Evolutionary conservation across 1,140 invertebrate genomes (phyloP).

Genomic region (Drosophila kohkoa): DNA sequence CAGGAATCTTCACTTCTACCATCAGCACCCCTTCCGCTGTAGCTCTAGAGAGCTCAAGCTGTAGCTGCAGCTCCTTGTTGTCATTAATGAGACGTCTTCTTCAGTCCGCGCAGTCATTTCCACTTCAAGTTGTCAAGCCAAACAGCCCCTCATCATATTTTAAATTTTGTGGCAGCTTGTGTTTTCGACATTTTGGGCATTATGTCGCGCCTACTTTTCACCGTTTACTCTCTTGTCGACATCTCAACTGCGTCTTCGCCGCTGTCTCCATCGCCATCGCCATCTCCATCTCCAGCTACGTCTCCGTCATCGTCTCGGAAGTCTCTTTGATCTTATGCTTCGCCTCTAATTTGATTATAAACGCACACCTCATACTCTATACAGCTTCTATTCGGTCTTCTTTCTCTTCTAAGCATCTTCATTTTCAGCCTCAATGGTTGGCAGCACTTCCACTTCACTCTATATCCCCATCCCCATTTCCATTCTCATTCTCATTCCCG

Average conservation of each 20-base stretch:
- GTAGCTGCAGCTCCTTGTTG: conserved; percentile 70
- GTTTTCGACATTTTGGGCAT: conserved; percentile 76
- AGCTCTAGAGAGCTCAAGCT: not conserved
- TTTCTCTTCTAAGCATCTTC: conserved; percentile 59
- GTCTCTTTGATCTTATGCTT: conserved; percentile 80
- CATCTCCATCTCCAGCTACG: not conserved
- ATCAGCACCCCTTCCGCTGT: not conserved
- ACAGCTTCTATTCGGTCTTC: conserved; percentile 18
- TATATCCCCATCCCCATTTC: not conserved
- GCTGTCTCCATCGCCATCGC: not conserved
- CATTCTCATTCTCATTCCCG: not conserved
- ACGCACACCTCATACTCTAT: conserved; percentile 62
- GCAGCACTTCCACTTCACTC: conserved; percentile 37
- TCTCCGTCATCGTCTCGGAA: conserved; percentile 36
- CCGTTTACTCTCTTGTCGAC: conserved; percentile 44
- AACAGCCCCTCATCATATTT: conserved; percentile 69
- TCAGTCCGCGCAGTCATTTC: conserved; percentile 75
- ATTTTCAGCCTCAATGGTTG: conserved; percentile 67
- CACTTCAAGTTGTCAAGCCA: conserved; percentile 78
- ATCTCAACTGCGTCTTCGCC: conserved; percentile 4
- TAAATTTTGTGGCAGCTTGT: conserved; percentile 65
- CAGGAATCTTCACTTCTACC: not conserved
- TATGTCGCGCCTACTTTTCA: conserved; percentile 83
- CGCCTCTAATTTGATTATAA: conserved; percentile 84
- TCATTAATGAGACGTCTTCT: conserved; percentile 84